Base-by-base conservation (phyloP, 1,140 invertebrate genomes). In the Apocrypta bakeri region DNA sequence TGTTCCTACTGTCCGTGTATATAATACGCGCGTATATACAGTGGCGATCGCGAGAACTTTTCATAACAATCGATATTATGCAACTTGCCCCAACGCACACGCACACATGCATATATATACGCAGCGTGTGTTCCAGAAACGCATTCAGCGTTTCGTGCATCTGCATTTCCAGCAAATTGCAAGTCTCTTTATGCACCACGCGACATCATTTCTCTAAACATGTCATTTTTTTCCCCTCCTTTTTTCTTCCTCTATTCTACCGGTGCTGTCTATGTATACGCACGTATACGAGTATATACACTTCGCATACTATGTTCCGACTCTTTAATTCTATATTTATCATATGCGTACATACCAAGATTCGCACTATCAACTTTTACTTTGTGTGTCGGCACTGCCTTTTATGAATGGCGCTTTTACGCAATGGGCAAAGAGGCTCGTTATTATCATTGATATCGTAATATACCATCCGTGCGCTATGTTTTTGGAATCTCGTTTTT, bases 41-140 rank as follows among this genome's bases (percentile, higher is more conserved):
- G 69, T 69, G 68, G 68, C 61, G 71, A 83, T 83, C 77, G 77
- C 82, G 82, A 83, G 82, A 83, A 79, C 40, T 80, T 83, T 83
- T 80, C 77, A 83, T 83, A 83, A 83, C 82, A 83, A 83, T 83
- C 64, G 72, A 83, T 83, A 83, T 83, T 83, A 83, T 71, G 77
- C 71, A 83, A 83, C 24, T 1, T 14, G 2, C 6, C 25, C 21
- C 76, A 64, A 33, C 2, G 25, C 2, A 0, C 17, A 2, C 40
- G n/a, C 17, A n/a, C n/a, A n/a, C n/a, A n/a, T n/a, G n/a, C n/a
- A n/a, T n/a, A n/a, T n/a, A n/a, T n/a, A n/a, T n/a, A n/a, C n/a
- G n/a, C n/a, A n/a, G 64, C 17, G 79, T 17, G 48, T 56, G 48
- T 82, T 82, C 73, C 42, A 82, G 73, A 76, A 82, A 83, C 63